A percentile compares a stretch with the other conserved stretches of the same genome.
phyloP scores from a whole-genome alignment of 1,140 invertebrate species.

The Cryptotermes secundus region DNA sequence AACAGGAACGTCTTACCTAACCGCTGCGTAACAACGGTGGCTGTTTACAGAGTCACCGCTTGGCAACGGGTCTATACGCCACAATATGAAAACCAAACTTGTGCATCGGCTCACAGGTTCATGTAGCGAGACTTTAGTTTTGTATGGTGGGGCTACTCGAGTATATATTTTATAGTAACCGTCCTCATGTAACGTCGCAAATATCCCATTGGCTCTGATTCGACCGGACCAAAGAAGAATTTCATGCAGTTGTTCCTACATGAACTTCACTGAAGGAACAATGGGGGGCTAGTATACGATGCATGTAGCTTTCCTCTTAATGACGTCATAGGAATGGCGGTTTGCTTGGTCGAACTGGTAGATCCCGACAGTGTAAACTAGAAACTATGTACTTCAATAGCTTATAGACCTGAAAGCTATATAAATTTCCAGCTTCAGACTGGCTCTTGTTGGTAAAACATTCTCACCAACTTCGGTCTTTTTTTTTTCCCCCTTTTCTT shows the following conservation, averaged over 20 bases:
- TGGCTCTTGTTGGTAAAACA: background rate
- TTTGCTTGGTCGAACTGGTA: constrained; percentile 14
- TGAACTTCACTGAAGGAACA: background rate
- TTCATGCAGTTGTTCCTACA: background rate
- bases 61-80: too few species aligned
- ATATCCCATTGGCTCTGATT: background rate
- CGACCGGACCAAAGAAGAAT: background rate
- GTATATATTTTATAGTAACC: background rate
- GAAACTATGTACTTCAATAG: constrained; percentile 6
- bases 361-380: constrained; percentile 8
- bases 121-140: too few species aligned
- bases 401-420: background rate
- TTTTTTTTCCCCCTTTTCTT: background rate
- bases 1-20: too few species aligned
- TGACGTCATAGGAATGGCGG: background rate
- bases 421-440: background rate
- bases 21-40: too few species aligned
- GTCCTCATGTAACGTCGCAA: background rate
- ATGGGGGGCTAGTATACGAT: constrained; percentile 8
- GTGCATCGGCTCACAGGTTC: too few species aligned
- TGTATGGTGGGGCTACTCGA: too few species aligned
- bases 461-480: background rate
- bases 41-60: too few species aligned
- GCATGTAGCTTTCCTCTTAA: constrained; percentile 8
- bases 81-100: too few species aligned